Conservation (phyloP, 2,888 invertebrate species). For the Drosophila acutilabella region DNA sequence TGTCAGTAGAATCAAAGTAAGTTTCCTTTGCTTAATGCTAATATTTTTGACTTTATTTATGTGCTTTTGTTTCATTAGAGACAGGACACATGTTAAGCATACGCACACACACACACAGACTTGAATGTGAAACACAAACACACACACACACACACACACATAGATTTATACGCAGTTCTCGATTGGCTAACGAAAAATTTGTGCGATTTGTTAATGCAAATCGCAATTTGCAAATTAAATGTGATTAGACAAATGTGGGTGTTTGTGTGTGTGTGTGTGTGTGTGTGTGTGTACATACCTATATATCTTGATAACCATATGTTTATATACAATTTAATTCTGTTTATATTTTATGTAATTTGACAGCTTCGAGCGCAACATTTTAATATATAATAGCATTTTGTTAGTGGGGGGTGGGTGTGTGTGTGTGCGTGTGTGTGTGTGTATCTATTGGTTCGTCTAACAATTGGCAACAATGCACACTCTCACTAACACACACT, state of each 20-base stretch:
- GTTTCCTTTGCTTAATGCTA: neutral
- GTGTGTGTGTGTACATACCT: neutral
- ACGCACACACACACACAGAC: neutral
- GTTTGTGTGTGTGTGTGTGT: neutral
- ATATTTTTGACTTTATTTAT: constrained; percentile 1
- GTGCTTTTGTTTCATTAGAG: constrained; percentile 7
- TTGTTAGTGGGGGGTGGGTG: constrained; percentile 21
- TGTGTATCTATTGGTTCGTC: constrained; percentile 6
- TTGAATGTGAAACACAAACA: neutral
- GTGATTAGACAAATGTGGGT: constrained; percentile 19
- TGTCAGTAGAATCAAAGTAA: neutral
- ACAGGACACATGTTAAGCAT: neutral
- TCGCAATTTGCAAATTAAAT: constrained; percentile 21
- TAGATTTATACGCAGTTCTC: neutral
- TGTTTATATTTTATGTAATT: constrained; percentile 38
- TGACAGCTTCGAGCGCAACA: constrained; percentile 20
- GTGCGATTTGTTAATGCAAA: constrained; percentile 37
- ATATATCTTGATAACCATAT: neutral
- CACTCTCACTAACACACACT: neutral
- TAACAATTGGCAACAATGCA: constrained; percentile 1
- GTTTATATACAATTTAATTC: neutral
- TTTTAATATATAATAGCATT: constrained; percentile 52
- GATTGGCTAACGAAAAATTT: constrained; percentile 29
- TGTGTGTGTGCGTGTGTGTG: neutral
- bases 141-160: neutral